Evolutionary conservation across 1,140 invertebrate genomes (phyloP), one percentile per base, ranked within the genome.

Genomic region (Drosophila eugracilis): DNA sequence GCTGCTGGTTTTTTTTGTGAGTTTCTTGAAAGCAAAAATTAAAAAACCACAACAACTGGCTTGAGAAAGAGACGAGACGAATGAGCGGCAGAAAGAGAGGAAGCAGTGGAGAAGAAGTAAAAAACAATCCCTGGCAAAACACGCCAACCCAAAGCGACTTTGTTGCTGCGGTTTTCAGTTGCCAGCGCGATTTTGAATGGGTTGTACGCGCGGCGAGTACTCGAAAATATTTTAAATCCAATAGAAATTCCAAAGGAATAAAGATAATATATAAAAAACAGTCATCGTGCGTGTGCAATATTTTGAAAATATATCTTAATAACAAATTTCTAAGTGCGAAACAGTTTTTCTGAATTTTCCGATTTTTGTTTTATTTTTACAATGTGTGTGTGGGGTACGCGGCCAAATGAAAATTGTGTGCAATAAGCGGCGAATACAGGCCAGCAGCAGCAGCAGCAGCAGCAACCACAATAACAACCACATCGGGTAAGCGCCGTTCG

Each of bases 141-240:
- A 88, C 75, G 84, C 83, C 75, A 86, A 86, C 83, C 78, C 81
- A 85, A 39, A 83, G 81, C 74, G 83, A 88, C 84, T 86, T 88
- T 86, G 83, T 86, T 86, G 83, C 78, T 88, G 83, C 74, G 78
- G 65, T 78, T 88, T 84, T 86, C 78, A 86, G 83, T 86, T 86
- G 83, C 83, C 75, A 86, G 70, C 83, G 83, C 78, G 83, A 88
- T 86, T 86, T 86, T 86, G 83, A 86, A 83, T 86, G 83, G 83
- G 75, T 86, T 83, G 83, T 71, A 86, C 84, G 83, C 78, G 73
- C 49, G 72, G 80, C 72, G 62, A 80, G 52, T 63, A 72, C 67
- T 59, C 26, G 42, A 78, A 54, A 67, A 44, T 28, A 36, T 44
- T 10, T 19, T 32, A 26, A 42, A 59, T 22, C 15, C 7, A 1